These are phyloP conservation scores for Vidua chalybeata DNA, from an alignment of 2,113 vertebrate species.

Conservation along the genomic window DNA sequence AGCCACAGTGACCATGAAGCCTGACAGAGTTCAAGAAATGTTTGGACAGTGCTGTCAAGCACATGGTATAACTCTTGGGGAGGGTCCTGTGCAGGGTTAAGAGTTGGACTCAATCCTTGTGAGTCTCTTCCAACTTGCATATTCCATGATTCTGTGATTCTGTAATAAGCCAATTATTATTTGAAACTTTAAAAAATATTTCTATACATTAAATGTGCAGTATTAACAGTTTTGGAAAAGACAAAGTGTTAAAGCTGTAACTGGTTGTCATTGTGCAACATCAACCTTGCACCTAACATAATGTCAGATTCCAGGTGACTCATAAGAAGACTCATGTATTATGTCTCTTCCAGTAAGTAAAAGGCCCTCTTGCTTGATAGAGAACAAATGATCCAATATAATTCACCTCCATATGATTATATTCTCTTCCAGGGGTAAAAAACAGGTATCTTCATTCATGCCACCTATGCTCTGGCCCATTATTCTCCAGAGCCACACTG, in stretches of 20 bases:
- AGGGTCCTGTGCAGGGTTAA: neutral
- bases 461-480: neutral
- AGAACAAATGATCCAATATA: neutral
- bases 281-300: neutral
- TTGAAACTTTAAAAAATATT: neutral
- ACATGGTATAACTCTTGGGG: neutral
- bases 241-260: neutral
- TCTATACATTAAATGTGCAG: neutral
- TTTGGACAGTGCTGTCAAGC: neutral
- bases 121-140: neutral
- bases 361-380: neutral
- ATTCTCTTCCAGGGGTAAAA: neutral
- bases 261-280: neutral
- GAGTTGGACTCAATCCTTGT: fast-evolving
- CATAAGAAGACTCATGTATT: neutral
- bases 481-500: neutral
- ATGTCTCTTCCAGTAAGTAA: neutral
- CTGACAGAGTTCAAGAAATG: neutral
- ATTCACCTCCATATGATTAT: neutral
- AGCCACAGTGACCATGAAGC: neutral
- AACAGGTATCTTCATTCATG: neutral
- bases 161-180: neutral
- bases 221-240: neutral
- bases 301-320: neutral
- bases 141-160: neutral